Base-by-base conservation (phyloP, 2,113 vertebrate species). In the Phodopus roborovskii region DNA sequence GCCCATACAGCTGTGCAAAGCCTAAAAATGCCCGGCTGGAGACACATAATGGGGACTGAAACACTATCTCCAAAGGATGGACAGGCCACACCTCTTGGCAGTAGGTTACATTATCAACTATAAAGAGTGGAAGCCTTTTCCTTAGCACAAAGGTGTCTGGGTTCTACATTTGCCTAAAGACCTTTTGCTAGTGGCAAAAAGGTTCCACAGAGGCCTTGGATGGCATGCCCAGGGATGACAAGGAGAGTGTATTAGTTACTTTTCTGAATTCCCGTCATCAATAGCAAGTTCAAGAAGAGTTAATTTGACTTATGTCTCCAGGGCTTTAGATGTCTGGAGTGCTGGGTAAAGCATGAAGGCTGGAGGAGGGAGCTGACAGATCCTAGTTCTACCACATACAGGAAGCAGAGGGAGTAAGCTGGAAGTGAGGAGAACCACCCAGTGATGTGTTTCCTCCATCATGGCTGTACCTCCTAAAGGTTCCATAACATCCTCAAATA, bases 181-280 rank as follows among this genome's bases (percentile, higher is more conserved):
- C 11, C 42, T 77, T 94, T 91, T 60, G 45, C 92, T 93, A 68
- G 64, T 11, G 71, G 91, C n/a, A 74, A 73, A 88, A 87, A 93
- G 68, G 75, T 1, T 1, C 42, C 77, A 30, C 83, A 58, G 60
- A 91, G 36, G 19, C 45, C 39, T 7, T 7, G 42, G 50, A 0
- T 30, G 91, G 56, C 64, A 6, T 1, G 0, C 13, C 71, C n/a
- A 15, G 22, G 20, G 13, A 70, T 19, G 19, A 53, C 45, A 66
- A 79, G 8, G 24, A 87, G 30, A 36, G 33, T 36, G 15, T 70
- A 70, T 36, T 36, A 70, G 33, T 36, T 36, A 15, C 68, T 70
- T 70, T 15, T 36, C 68, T 70, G 68, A 36, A 70, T 2, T 36
- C 30, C 13, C 28, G 36, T 71, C 16, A n/a, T 19, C 6, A 3